Conservation (phyloP, 2,888 invertebrate genomes). For the Hirtodrosophila confusa region DNA sequence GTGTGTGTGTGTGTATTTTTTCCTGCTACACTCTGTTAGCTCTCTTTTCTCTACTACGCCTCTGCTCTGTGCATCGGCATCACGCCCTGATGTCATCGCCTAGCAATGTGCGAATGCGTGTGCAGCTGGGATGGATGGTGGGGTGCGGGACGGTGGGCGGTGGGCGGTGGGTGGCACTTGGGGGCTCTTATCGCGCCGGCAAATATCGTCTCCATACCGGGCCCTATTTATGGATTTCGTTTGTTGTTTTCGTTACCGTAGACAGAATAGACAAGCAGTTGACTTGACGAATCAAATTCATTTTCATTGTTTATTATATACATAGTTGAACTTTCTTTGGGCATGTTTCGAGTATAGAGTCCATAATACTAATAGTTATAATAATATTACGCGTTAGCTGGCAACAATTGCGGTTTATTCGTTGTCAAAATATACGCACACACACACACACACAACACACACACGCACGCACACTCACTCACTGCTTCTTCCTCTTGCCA, state of each 20-base stretch:
- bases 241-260: slow-evolving; percentile 37
- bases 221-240: slow-evolving; percentile 20
- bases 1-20: slow-evolving; percentile 1
- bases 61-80: slow-evolving; percentile 50
- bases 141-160: neutral
- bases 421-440: slow-evolving; percentile 10
- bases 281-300: slow-evolving; percentile 11
- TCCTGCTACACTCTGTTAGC: slow-evolving; percentile 21
- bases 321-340: slow-evolving; percentile 7
- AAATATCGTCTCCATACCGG: slow-evolving; percentile 6
- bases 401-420: slow-evolving; percentile 27
- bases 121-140: slow-evolving; percentile 31
- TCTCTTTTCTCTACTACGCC: slow-evolving; percentile 8
- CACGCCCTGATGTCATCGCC: slow-evolving; percentile 67
- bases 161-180: neutral
- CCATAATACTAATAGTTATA: slow-evolving; percentile 12
- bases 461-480: slow-evolving; percentile 5
- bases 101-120: slow-evolving; percentile 61
- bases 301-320: slow-evolving; percentile 16
- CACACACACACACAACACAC: slow-evolving; percentile 8
- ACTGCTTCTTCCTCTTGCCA: slow-evolving; percentile 24
- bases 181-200: slow-evolving; percentile 38
- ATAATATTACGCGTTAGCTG: slow-evolving; percentile 17
- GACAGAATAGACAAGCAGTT: slow-evolving; percentile 4
- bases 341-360: slow-evolving; percentile 6